Percentiles rank a stretch among this genome's conserved stretches.
Conservation (phyloP, 2,113 vertebrate genomes). For the Benitochromis conjunctus region DNA sequence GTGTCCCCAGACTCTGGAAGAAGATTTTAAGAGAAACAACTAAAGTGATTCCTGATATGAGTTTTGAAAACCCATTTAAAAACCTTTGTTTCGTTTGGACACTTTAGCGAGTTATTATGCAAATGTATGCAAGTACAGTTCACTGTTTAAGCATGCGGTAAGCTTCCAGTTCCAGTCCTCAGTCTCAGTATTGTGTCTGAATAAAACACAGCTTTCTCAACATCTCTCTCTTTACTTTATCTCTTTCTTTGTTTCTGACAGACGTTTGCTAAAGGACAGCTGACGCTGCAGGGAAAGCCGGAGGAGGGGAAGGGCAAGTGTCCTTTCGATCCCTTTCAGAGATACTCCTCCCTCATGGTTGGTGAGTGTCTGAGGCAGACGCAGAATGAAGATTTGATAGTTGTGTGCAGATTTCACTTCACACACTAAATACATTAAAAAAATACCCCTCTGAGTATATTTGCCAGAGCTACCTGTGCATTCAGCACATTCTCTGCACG, state of each 20-base stretch:
- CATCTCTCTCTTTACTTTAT: not conserved
- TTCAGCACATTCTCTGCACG: not conserved
- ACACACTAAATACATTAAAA: not conserved
- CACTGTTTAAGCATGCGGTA: not conserved
- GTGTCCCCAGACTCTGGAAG: not conserved
- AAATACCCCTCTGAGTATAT: not conserved
- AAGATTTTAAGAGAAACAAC: not conserved
- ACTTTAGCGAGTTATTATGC: not conserved
- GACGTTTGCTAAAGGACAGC: slow-evolving; percentile 60
- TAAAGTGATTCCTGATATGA: not conserved
- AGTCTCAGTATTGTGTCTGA: not conserved
- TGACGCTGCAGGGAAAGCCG: slow-evolving; percentile 63
- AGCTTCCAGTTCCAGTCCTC: not conserved
- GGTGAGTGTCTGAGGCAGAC: slow-evolving; percentile 65
- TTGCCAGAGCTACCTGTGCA: not conserved
- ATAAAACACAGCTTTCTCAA: not conserved
- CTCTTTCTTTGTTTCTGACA: slow-evolving; percentile 35
- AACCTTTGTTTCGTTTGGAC: not conserved
- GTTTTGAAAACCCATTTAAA: not conserved
- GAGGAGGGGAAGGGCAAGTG: slow-evolving; percentile 77
- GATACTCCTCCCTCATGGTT: slow-evolving; percentile 71
- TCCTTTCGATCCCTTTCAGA: slow-evolving; percentile 77
- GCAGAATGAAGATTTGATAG: not conserved
- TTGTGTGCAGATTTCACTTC: not conserved
- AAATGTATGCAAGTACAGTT: not conserved